Conservation (phyloP, 1,140 invertebrate species). For the Radopholus similis region DNA sequence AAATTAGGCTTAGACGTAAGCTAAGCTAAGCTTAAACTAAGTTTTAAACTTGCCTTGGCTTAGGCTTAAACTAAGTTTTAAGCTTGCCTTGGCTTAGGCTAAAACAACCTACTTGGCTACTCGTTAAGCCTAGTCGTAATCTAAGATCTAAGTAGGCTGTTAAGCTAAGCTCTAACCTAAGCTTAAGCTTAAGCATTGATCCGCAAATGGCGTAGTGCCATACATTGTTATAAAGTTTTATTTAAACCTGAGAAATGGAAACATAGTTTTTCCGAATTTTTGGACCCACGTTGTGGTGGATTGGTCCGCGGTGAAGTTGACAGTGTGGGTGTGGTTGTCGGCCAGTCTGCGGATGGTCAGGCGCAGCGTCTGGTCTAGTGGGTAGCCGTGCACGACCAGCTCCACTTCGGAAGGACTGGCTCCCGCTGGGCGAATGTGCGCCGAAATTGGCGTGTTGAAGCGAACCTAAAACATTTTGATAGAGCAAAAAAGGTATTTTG, state of each 20-base stretch:
- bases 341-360: slow-evolving; percentile 20
- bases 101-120: no score
- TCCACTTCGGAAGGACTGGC: slow-evolving; percentile 18
- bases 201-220: no score
- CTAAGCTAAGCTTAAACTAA: slow-evolving; percentile 11
- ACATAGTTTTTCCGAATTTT: not conserved
- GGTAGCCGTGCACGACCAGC: slow-evolving; percentile 41
- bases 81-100: no score
- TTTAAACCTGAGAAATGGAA: not conserved
- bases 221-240: not conserved
- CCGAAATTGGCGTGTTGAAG: slow-evolving; percentile 26
- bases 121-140: no score
- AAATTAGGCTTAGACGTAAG: not conserved
- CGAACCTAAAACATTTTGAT: slow-evolving; percentile 25
- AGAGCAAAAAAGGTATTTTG: not conserved
- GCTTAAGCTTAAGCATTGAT: no score
- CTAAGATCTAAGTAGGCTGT: no score
- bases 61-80: not conserved
- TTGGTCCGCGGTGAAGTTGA: not conserved
- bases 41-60: slow-evolving; percentile 12
- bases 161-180: no score
- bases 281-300: not conserved
- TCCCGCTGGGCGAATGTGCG: not conserved
- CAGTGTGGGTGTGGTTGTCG: slow-evolving; percentile 33
- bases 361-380: slow-evolving; percentile 32